Base-by-base conservation (phyloP, 2,113 vertebrate species). In the Rutilus rutilus region DNA sequence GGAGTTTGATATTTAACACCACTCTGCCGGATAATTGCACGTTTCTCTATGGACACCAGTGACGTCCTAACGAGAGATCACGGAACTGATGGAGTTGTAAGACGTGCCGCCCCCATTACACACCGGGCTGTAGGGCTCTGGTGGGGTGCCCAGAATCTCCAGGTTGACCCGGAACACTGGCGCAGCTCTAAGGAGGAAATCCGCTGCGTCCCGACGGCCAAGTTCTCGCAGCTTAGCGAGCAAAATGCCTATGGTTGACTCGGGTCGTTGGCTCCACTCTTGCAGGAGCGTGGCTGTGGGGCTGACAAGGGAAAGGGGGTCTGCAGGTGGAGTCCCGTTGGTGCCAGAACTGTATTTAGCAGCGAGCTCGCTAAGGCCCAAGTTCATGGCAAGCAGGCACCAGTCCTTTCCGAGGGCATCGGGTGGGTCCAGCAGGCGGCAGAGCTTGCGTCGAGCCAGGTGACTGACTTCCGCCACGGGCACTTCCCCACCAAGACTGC, bases 321-420 rank as follows among this genome's bases (percentile, higher is more conserved):
- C 90, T 54, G 62, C 93, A 82, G 86, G 91, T 50, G 92, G 90
- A 60, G 92, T 88, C 85, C 96, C 96, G 4, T 95, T 96, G 39
- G 90, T 94, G 62, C 90, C 92, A 11, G 74, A 89, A 90, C 97
- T 96, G 87, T 98, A 94, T 87, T 97, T 98, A 84, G 98, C 98
- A 90, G 98, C 97, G 78, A 99, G 92, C 5, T 99, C 97, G 0
- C 96, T 96, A 67, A 99, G 97, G 85, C 97, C 97, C 77, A 99
- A 92, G 93, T 99, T 99, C 97, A 99, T 99, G 90, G 98, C 98
- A 42, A 99, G 95, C 92, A 99, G 96, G 93, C 98, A 99, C 97
- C 98, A 99, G 87, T 99, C 98, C 91, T 99, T 99, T 73, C 98
- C 98, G 92, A 99, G 95, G 39, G 98, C 96, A 89, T 99, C 98